Evolutionary conservation across 2,888 invertebrate genomes (phyloP).

Genomic region (Latheticus oryzae): DNA sequence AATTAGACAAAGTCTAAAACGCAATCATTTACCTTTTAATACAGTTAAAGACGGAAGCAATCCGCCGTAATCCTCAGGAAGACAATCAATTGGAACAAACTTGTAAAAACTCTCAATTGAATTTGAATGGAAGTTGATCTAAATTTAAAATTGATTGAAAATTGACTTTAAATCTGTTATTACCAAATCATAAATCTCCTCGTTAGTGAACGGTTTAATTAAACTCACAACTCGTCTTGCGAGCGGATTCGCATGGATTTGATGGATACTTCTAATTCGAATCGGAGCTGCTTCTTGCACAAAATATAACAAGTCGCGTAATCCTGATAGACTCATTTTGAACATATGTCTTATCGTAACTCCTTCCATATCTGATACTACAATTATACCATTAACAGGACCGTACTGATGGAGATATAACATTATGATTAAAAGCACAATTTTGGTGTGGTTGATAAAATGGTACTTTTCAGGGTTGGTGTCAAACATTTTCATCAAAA

Average conservation of each 20-base stretch:
- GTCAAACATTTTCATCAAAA: neutral
- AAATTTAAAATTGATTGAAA: neutral
- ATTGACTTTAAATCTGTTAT: neutral
- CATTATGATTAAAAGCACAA: neutral
- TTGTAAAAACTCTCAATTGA: neutral
- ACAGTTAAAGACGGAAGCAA: neutral
- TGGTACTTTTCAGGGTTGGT: neutral
- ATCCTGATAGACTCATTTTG: neutral
- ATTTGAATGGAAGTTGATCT: neutral
- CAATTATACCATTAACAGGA: neutral
- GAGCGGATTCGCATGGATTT: neutral
- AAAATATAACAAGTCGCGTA: neutral
- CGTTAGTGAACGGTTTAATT: neutral
- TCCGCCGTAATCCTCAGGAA: conserved; percentile 1
- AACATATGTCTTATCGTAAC: neutral
- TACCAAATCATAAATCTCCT: neutral
- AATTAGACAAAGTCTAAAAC: too few species aligned
- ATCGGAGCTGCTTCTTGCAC: conserved; percentile 1
- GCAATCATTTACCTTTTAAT: neutral
- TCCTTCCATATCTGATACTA: neutral
- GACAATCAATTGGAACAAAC: neutral
- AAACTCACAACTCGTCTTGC: neutral
- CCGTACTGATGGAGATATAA: conserved; percentile 8
- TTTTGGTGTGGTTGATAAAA: neutral
- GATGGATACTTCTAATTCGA: neutral